Percentiles rank a stretch among this genome's conserved stretches.
Conservation (phyloP, 1,140 invertebrate genomes). For the Hirudo medicinalis region DNA sequence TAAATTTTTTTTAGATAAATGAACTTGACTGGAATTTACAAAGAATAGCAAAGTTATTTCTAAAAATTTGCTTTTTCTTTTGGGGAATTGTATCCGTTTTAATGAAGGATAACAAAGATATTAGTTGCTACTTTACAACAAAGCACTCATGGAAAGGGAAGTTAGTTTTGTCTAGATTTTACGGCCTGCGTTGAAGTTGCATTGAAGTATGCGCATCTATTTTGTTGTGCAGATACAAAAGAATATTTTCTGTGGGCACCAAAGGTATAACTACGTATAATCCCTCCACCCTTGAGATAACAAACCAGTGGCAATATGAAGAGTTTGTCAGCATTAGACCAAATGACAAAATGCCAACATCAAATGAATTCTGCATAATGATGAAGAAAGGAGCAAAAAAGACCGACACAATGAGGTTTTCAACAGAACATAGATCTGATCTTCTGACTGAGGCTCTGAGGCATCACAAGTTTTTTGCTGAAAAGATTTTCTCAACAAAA, state of each 20-base stretch:
- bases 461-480: constrained; percentile 20
- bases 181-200: not conserved
- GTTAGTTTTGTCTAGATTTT: constrained; percentile 46
- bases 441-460: constrained; percentile 74
- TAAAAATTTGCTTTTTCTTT: too few relatives aligned
- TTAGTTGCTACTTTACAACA: constrained; percentile 82
- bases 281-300: constrained; percentile 79
- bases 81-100: too few relatives aligned
- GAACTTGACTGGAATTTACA: too few relatives aligned
- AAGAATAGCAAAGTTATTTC: too few relatives aligned
- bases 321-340: constrained; percentile 46
- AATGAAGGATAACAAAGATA: constrained; percentile 65
- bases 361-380: constrained; percentile 63
- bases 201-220: constrained; percentile 15
- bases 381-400: constrained; percentile 73
- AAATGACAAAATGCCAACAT: constrained; percentile 32
- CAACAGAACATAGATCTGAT: constrained; percentile 82
- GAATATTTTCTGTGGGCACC: constrained; percentile 90
- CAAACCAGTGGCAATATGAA: constrained; percentile 62
- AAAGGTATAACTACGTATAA: constrained; percentile 93
- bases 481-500: constrained; percentile 35
- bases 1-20: too few relatives aligned
- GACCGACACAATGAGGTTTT: constrained; percentile 86
- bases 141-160: constrained; percentile 94
- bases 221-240: constrained; percentile 63